These are phyloP conservation scores for Chloebia gouldiae DNA, from an alignment of 2,113 vertebrate genomes.

Conservation along the genomic window DNA sequence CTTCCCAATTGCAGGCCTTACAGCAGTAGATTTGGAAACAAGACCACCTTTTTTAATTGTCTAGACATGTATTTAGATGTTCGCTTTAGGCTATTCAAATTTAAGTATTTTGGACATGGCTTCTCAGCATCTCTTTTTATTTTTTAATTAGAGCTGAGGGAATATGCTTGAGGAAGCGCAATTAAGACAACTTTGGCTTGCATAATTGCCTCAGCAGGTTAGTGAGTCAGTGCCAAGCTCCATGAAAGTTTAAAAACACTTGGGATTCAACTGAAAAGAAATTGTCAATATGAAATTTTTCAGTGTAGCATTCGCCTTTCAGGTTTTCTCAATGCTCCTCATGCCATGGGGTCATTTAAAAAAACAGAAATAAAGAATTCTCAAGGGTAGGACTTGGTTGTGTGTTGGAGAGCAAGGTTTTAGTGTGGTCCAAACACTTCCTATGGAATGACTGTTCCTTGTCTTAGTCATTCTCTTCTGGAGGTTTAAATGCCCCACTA, in stretches of 20 bases:
- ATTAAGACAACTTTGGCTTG: constrained; percentile 54
- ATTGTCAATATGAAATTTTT: background rate
- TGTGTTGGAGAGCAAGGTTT: background rate
- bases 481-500: background rate
- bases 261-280: background rate
- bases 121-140: constrained; percentile 27
- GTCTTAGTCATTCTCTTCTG: background rate
- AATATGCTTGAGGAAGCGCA: constrained; percentile 24
- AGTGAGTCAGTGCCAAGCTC: constrained; percentile 42
- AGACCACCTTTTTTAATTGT: constrained; percentile 21
- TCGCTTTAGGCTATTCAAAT: constrained; percentile 45
- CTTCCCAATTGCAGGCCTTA: background rate
- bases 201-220: constrained; percentile 54
- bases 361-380: background rate
- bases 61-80: constrained; percentile 20
- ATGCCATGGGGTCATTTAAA: background rate
- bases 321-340: background rate
- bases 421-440: background rate
- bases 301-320: background rate
- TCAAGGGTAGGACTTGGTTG: background rate
- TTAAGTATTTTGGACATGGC: constrained; percentile 25
- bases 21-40: background rate
- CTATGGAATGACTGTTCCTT: background rate
- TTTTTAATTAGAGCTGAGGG: constrained; percentile 63
- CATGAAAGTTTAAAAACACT: constrained; percentile 53